Evolutionary conservation across 2,113 vertebrate species (phyloP), one percentile per base, ranked within the genome.

Genomic region (human): DNA sequence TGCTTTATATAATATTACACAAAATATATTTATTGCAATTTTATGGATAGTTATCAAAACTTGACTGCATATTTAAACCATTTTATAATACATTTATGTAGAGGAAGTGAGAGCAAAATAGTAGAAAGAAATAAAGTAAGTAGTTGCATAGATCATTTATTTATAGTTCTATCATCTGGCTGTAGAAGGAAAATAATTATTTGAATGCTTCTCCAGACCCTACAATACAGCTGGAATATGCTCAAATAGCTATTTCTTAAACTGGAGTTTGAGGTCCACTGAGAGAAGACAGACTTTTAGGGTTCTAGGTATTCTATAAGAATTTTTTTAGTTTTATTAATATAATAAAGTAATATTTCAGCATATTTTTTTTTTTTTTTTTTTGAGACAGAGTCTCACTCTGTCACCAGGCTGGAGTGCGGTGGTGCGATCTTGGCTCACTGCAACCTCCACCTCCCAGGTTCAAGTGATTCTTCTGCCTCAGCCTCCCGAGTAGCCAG

Each of bases 31-130:
- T 87, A 90, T 73, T 82, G 22, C 10, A 88, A 12, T 59, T 96
- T 81, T 88, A 82, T 88, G 32, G 35, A 61, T 92, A 86, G 12
- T 27, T 90, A 85, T 96, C 92, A 97, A 97, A 97, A 38, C 38
- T 72, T 96, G 27, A 81, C 73, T 57, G 66, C 35, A 35, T 38
- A 88, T 90, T 93, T 94, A 92, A 96, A 73, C 4, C 7, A 80
- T 85, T 96, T 97, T 88, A 40, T 96, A 82, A 27, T 57, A 93
- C 38, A 87, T 23, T 97, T 59, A 88, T 86, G 23, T 18, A 92
- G 94, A 92, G 35, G 11, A 80, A 89, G 0, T 45, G 8, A 86
- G 4, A 13, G 22, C 2, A 80, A 92, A 83, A 48, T 57, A 59
- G 9, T 90, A 40, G 25, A 59, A 96, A 72, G n/a, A 95, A 89